These are phyloP conservation scores for Gambusia yucatana DNA, from an alignment of 2,797 vertebrate genomes.

Conservation along the genomic window DNA sequence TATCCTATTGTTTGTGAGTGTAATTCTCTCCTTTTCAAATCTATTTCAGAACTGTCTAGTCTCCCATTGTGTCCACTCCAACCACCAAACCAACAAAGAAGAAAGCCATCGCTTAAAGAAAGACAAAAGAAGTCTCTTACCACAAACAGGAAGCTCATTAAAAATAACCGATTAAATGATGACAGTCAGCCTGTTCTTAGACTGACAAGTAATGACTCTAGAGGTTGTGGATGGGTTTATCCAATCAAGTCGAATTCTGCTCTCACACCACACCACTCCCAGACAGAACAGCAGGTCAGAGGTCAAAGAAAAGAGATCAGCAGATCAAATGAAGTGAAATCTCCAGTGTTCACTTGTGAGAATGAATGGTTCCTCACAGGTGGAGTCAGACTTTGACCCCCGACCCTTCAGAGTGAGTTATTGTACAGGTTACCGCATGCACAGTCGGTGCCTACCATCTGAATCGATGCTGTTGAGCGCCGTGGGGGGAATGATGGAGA, in stretches of 20 bases:
- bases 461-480: conserved; percentile 99
- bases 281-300: conserved; percentile 38
- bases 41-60: background rate
- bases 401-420: conserved; percentile 19
- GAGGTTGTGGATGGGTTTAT: background rate
- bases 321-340: conserved; percentile 30
- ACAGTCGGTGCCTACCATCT: conserved; percentile 85
- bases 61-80: background rate
- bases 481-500: conserved; percentile 98
- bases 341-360: conserved; percentile 25
- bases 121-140: background rate
- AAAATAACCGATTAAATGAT: conserved; percentile 6
- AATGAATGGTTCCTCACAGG: conserved; percentile 21
- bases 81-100: background rate
- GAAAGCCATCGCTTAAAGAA: background rate
- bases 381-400: conserved; percentile 8
- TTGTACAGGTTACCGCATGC: background rate
- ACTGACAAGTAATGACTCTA: conserved; percentile 15
- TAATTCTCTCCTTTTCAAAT: background rate
- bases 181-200: background rate
- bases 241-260: conserved; percentile 8
- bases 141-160: conserved; percentile 20
- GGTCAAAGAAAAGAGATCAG: conserved; percentile 24
- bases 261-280: background rate
- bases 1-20: background rate